Base-by-base conservation (phyloP, 2,113 vertebrate species). In the Myotis brandtii region DNA sequence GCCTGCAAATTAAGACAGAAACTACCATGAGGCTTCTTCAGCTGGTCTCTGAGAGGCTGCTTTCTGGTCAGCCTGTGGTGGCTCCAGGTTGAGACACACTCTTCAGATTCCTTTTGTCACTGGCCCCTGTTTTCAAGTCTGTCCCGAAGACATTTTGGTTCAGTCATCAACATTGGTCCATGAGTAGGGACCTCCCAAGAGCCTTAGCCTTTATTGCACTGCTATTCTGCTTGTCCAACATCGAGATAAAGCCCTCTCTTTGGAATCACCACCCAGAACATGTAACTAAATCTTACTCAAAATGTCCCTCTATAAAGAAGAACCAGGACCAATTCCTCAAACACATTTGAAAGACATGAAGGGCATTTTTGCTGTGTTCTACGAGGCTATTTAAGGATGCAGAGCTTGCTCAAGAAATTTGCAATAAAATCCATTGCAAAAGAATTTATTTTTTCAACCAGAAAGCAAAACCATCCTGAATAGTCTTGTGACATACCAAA, bases 21-120 rank as follows among this genome's bases (percentile, higher is more conserved):
- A 75, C 27, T 0, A 14, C 16, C 7, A 1, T 30, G 0, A 73
- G 50, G n/a, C 20, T 27, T 80, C n/a, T 17, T 10, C 4, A 14
- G 52, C 18, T 3, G 70, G 62, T 32, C 40, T 21, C 1, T 4
- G 7, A 59, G 8, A 56, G 25, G 62, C 54, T 20, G 32, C 27
- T 25, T 48, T 32, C 70, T 56, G 37, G 77, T 23, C 25, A 0
- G 8, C 25, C 8, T 9, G 5, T 21, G 34, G 34, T 9, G 23
- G 43, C 18, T 34, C 4, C 14, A 1, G 32, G 43, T 37, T 1
- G 0, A 20, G 16, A 32, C 56, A 23, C 9, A 3, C 54, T 67
- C 56, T 30, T 67, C 1, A 3, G 12, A 1, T 20, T n/a, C 1
- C 34, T 56, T 64, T 80, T 43, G 8, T 64, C 67, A 46, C 1